Evolutionary conservation across 2,888 invertebrate species (phyloP).

Genomic region (Drosophila putrida): DNA sequence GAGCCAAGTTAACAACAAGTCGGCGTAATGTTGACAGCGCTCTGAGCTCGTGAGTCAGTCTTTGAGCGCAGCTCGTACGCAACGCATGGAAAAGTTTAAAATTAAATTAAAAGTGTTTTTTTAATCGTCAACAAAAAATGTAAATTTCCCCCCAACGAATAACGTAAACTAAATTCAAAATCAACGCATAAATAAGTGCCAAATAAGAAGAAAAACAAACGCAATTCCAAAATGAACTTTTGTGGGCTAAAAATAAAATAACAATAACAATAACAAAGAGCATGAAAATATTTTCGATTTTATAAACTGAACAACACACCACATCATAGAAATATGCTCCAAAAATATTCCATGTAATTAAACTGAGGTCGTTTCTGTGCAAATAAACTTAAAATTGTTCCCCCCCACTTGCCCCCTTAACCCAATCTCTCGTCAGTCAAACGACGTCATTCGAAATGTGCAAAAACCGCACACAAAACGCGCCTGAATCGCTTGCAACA

Average conservation of each 20-base stretch:
- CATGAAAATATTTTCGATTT: constrained; percentile 53
- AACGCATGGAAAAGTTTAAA: constrained; percentile 48
- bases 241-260: constrained; percentile 57
- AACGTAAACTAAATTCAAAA: background rate
- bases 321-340: constrained; percentile 25
- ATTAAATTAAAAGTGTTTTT: constrained; percentile 26
- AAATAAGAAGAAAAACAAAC: constrained; percentile 36
- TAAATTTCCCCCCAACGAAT: background rate
- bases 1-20: constrained; percentile 68
- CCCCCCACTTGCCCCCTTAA: background rate
- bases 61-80: constrained; percentile 70
- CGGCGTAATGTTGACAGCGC: constrained; percentile 39
- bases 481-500: constrained; percentile 18
- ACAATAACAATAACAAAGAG: constrained; percentile 36
- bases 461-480: constrained; percentile 43
- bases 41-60: constrained; percentile 77
- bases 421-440: background rate
- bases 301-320: constrained; percentile 41
- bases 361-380: constrained; percentile 43
- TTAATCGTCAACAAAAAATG: constrained; percentile 17
- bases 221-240: constrained; percentile 57
- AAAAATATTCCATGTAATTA: constrained; percentile 55
- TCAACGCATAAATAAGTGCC: constrained; percentile 34
- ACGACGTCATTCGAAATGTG: constrained; percentile 59
- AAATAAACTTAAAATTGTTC: constrained; percentile 42